Percentiles rank a stretch among this genome's conserved stretches.
Evolutionary conservation across 2,888 invertebrate genomes (phyloP).

Genomic region (Acleris laterana): DNA sequence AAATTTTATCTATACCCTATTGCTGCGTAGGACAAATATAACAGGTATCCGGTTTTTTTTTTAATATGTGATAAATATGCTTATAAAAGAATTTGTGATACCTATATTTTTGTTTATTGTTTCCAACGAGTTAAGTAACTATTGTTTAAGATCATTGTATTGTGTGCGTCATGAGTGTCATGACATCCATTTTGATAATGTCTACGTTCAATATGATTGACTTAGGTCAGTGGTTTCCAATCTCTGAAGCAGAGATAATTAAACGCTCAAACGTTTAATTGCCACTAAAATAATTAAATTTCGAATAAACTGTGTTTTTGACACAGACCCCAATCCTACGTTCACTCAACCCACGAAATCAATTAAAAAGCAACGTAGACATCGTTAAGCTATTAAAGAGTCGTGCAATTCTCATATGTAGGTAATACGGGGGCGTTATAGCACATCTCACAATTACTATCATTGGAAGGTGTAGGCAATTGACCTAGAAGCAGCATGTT

Average conservation of each 20-base stretch:
- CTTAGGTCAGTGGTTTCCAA: slow-evolving; percentile 33
- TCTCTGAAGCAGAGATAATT: slow-evolving; percentile 13
- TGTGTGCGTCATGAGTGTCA: background rate
- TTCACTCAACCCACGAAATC: slow-evolving; percentile 45
- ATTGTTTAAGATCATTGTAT: slow-evolving; percentile 1
- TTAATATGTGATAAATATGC: too few species aligned
- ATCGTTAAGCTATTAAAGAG: slow-evolving; percentile 46
- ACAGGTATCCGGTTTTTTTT: too few species aligned
- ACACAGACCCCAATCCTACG: slow-evolving; percentile 46
- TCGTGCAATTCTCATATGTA: slow-evolving; percentile 39
- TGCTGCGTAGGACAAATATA: too few species aligned
- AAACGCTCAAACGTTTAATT: slow-evolving; percentile 16
- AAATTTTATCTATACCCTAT: too few species aligned
- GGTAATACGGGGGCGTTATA: slow-evolving; percentile 48
- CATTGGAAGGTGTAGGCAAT: slow-evolving; percentile 69
- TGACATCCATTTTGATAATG: slow-evolving; percentile 5
- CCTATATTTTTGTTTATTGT: too few species aligned
- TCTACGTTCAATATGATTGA: slow-evolving; percentile 13
- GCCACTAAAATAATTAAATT: slow-evolving; percentile 27
- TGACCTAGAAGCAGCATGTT: slow-evolving; percentile 72
- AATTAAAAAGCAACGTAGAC: slow-evolving; percentile 42
- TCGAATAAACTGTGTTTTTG: slow-evolving; percentile 35
- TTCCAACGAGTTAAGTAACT: too few species aligned
- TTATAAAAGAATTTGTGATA: too few species aligned
- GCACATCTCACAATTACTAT: slow-evolving; percentile 63